A percentile compares a stretch with the other conserved stretches of the same genome.
phyloP scores from a whole-genome alignment of 1,140 invertebrate species.

The Aplysia californica region DNA sequence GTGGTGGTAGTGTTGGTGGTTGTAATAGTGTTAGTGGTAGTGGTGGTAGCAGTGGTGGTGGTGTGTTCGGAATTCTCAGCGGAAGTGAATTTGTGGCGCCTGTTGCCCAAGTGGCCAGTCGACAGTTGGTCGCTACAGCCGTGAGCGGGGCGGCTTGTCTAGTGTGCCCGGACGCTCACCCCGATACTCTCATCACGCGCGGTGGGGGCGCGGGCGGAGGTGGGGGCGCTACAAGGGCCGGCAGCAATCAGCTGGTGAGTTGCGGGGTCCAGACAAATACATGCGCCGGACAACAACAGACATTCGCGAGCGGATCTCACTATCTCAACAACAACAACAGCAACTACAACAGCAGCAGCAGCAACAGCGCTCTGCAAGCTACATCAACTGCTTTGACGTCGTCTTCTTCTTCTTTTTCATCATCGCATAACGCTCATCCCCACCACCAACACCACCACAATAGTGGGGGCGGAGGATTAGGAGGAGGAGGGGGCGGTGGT shows the following conservation, averaged over 20 bases:
- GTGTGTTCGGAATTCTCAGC: not conserved
- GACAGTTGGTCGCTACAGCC: constrained; percentile 21
- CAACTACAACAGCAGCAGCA: no score
- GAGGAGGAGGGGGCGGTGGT: not conserved
- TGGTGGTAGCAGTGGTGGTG: constrained; percentile 3
- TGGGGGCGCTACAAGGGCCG: no score
- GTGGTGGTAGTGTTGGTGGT: not conserved
- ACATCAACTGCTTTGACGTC: not conserved
- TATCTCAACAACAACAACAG: no score
- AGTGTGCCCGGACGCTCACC: not conserved
- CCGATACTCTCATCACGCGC: not conserved
- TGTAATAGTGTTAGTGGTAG: constrained; percentile 1
- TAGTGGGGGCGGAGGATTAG: no score
- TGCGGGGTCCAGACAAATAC: not conserved
- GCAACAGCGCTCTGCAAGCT: no score
- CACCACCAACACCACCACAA: no score
- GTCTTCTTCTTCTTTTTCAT: no score
- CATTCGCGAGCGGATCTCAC: no score
- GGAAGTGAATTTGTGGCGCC: constrained; percentile 20
- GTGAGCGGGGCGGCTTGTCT: constrained; percentile 12
- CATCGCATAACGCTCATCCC: no score
- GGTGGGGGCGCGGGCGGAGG: not conserved
- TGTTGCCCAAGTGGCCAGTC: constrained; percentile 18
- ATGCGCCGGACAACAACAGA: not conserved
- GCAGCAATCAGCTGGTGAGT: no score